Base-by-base conservation (phyloP, 2,797 vertebrate species). In the Trichosurus vulpecula region DNA sequence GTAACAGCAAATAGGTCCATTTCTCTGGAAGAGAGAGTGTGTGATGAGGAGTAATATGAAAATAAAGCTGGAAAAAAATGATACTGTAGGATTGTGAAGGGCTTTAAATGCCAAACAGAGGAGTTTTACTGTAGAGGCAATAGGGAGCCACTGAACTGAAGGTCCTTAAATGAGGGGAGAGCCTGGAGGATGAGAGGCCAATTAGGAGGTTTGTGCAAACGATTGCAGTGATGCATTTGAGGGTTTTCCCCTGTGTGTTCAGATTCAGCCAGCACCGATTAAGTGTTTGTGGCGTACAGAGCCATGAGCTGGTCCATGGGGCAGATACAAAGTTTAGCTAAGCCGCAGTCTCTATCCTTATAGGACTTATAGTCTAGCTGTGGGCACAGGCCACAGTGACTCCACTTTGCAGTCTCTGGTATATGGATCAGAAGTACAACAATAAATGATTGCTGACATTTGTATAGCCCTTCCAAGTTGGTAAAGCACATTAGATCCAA, bases 121-220 rank as follows among this genome's bases (percentile, higher is more conserved):
- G 27, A 92, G 11, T 89, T 97, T 94, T 94, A 31, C 93, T 41
- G 94, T 47, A 92, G 41, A 22, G 52, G 25, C 41, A 94, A 10
- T 96, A n/a, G 5, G 41, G 19, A 94, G 52, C 30, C 95, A 9
- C 66, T 93, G 25, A 92, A 61, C 35, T 91, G 16, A 41, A 22
- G n/a, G 6, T n/a, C 58, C 94, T 81, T 58, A 91, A 47, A 29
- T 4, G 91, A 11, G 11, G 52, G 56, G 66, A 66, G 61, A 66
- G 61, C 61, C 57, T 58, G 30, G 57, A 58, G 27, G 57, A 3
- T 58, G 57, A 30, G 29, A 58, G 57, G 30, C 30, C 29, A 58
- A 31, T 31, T 58, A 31, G 57, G 57, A 58, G 57, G 30, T 31
- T 31, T 12, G 56, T 29, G 27, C 8, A 57, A 30, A 29, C 57